phyloP scores from a whole-genome alignment of 2,797 vertebrate species.

The Allobates femoralis region DNA sequence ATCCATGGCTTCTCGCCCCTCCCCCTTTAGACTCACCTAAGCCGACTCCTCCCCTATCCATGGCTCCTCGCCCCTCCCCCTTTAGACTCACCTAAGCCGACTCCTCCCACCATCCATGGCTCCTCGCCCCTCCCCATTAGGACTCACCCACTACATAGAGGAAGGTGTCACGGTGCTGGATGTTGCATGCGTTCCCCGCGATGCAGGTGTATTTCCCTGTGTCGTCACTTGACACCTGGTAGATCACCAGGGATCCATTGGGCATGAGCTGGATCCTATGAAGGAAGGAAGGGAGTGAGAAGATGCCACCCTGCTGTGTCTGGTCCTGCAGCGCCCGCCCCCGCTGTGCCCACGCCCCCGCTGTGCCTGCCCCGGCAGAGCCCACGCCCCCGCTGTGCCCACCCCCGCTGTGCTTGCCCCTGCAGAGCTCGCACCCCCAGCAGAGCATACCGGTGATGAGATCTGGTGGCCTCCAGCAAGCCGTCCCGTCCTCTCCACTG shows the following conservation, averaged over 20 bases:
- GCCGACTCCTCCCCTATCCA: too few species aligned
- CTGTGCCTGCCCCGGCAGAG: too few species aligned
- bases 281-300: neutral
- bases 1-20: too few species aligned
- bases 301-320: too few species aligned
- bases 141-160: conserved; percentile 93
- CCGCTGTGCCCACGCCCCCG: too few species aligned
- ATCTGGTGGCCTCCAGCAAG: conserved; percentile 80
- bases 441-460: conserved; percentile 76
- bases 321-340: too few species aligned
- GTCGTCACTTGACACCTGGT: conserved; percentile 88
- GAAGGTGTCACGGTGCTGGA: conserved; percentile 86
- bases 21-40: too few species aligned
- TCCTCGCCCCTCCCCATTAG: neutral
- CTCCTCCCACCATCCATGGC: too few species aligned
- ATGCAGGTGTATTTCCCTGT: conserved; percentile 94
- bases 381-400: too few species aligned
- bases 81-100: too few species aligned
- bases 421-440: neutral
- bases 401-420: too few species aligned
- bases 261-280: conserved; percentile 92
- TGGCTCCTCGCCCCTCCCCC: too few species aligned
- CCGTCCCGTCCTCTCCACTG: conserved; percentile 96
- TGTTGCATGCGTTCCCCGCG: conserved; percentile 95
- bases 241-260: conserved; percentile 91